These are phyloP conservation scores for Xenopus petersii DNA, from an alignment of 2,797 vertebrate species.

Conservation along the genomic window DNA sequence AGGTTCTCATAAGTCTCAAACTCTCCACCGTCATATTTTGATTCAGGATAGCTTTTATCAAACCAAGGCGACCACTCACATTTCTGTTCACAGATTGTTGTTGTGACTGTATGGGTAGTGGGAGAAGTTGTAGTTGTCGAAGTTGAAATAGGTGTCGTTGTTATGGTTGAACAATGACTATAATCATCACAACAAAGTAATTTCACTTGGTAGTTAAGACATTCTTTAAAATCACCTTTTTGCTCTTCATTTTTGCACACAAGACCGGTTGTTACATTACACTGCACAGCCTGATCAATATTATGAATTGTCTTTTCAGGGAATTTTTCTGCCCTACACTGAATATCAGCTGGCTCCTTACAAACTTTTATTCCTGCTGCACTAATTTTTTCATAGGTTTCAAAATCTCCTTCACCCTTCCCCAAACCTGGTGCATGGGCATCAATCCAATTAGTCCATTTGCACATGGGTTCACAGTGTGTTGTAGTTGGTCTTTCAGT, in stretches of 20 bases:
- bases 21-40: background rate
- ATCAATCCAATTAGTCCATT: conserved; percentile 73
- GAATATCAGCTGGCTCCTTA: conserved; percentile 46
- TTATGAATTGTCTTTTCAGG: background rate
- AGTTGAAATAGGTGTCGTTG: too few species aligned
- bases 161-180: conserved; percentile 3
- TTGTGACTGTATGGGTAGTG: too few species aligned
- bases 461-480: conserved; percentile 52
- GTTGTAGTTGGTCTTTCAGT: background rate
- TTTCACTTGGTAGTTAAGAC: conserved; percentile 75
- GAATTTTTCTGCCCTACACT: conserved; percentile 55
- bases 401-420: conserved; percentile 64
- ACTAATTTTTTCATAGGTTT: conserved; percentile 50
- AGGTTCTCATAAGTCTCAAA: conserved; percentile 33
- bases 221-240: conserved; percentile 57
- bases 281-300: conserved; percentile 52
- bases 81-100: too few species aligned
- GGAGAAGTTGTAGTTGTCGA: background rate
- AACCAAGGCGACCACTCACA: too few species aligned
- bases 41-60: too few species aligned
- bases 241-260: conserved; percentile 55
- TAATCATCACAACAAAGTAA: conserved; percentile 64
- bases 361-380: conserved; percentile 47
- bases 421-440: conserved; percentile 54
- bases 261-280: conserved; percentile 45